These are phyloP conservation scores for Apamea epomidion DNA, from an alignment of 2,888 invertebrate species.

Conservation along the genomic window DNA sequence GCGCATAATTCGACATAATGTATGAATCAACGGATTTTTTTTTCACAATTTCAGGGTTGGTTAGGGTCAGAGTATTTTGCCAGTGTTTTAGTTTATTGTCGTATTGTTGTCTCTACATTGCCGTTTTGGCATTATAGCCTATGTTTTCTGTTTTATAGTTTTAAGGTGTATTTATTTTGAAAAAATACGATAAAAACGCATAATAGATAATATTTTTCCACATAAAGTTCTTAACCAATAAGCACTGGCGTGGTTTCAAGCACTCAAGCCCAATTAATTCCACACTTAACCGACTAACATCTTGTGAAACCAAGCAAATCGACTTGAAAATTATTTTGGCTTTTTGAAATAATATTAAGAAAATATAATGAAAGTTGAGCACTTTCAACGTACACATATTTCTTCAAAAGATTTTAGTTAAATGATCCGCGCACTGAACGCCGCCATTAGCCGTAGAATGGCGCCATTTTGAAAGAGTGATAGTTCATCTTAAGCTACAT, in stretches of 20 bases:
- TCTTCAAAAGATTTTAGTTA: conserved; percentile 58
- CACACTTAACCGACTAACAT: conserved; percentile 17
- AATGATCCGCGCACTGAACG: conserved; percentile 53
- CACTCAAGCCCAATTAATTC: conserved; percentile 48
- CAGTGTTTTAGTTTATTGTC: too few relatives aligned
- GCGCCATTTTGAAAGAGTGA: conserved; percentile 55
- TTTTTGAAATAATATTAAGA: conserved; percentile 43
- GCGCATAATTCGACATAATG: too few relatives aligned
- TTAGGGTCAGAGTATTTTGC: too few relatives aligned
- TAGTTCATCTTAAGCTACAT: conserved; percentile 58
- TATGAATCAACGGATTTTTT: too few relatives aligned
- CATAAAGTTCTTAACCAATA: conserved; percentile 22
- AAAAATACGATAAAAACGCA: neutral
- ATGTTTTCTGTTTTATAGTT: too few relatives aligned
- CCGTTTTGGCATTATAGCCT: too few relatives aligned
- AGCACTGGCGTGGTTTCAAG: conserved; percentile 22
- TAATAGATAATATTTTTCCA: neutral
- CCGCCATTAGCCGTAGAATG: conserved; percentile 55
- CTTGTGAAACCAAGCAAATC: conserved; percentile 45
- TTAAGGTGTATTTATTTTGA: too few relatives aligned
- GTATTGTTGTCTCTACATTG: too few relatives aligned
- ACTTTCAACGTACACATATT: conserved; percentile 48
- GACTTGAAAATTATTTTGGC: conserved; percentile 28
- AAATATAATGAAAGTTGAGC: conserved; percentile 46
- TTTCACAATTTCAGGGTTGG: too few relatives aligned